Base-by-base conservation (phyloP, 1,140 invertebrate species). In the Megalopta genalis region DNA sequence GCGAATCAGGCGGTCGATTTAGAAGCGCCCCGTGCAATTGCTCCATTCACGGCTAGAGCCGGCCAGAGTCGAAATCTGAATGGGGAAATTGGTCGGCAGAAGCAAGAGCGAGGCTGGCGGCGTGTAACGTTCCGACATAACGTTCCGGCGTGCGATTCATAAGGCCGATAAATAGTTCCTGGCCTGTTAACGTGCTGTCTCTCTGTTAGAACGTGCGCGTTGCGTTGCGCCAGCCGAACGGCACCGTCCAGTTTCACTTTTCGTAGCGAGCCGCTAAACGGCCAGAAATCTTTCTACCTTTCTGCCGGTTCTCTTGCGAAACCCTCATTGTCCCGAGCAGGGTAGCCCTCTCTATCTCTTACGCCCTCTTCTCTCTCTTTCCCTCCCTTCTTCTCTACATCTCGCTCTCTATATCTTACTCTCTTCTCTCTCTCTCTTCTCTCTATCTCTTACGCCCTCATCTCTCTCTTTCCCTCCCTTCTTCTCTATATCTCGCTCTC, bases 201-300 rank as follows among this genome's bases (percentile, higher is more conserved):
- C 46, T 8, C 46, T 16, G 46, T 46, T 46, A 46, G 67, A 32
- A 4, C 9, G 32, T 21, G 37, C n/a, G 67, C 60, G 42, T 46
- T 12, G 32, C 54, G 54, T 84, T 77, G 74, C 65, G 12, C 27
- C 59, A 86, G 79, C 72, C 49, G 16, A 71, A 63, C 16, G 54
- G n/a, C 52, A 46, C 42, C 42, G 83, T 79, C 67, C 83, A 84
- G 87, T 88, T 88, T 88, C 88, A 88, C 88, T 89, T 89, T 88
- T 89, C 84, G 80, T 86, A 79, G 49, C 77, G 75, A 68, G 78
- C 71, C 70, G 86, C 80, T 89, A 87, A 89, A 86, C 78, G 81
- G 54, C 21, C 80, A 71, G 78, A 82, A 83, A 80, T 85, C 87
- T 85, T 86, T 82, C 77, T 59, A 71, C 52, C 62, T 18, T 12